These are phyloP conservation scores for Diadophis punctatus DNA, from an alignment of 2,113 vertebrate genomes.

Conservation along the genomic window DNA sequence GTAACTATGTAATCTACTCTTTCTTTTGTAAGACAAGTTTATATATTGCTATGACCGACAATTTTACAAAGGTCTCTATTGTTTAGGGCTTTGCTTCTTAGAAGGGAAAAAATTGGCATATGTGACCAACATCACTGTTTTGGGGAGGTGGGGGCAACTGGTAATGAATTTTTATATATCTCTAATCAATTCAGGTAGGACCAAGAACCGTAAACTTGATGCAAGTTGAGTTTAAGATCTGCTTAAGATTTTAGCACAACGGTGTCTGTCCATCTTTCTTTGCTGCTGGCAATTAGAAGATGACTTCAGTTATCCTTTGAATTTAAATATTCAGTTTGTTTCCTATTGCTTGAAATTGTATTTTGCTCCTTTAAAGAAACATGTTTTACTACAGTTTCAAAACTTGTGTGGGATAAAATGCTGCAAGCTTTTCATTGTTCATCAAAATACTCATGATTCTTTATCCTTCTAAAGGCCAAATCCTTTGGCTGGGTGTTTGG, in stretches of 20 bases:
- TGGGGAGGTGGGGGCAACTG: neutral
- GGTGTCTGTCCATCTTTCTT: neutral
- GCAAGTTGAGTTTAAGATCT: neutral
- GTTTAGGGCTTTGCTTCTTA: neutral
- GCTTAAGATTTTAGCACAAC: neutral
- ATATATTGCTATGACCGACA: neutral
- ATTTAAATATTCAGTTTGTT: neutral
- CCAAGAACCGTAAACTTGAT: neutral
- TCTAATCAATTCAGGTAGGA: neutral
- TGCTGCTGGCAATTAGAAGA: neutral
- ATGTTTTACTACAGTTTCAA: slow-evolving; percentile 17
- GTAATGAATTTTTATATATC: neutral
- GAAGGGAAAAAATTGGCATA: neutral
- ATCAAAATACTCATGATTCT: slow-evolving; percentile 51
- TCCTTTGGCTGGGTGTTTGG: slow-evolving; percentile 30
- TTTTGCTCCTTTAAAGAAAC: neutral
- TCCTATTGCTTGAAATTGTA: neutral
- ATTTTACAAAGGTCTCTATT: neutral
- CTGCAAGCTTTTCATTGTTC: slow-evolving; percentile 28
- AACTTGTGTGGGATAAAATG: slow-evolving; percentile 24
- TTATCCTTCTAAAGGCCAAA: slow-evolving; percentile 47
- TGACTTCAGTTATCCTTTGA: slow-evolving; percentile 8
- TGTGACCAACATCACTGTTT: neutral
- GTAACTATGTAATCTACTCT: neutral
- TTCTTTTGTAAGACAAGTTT: neutral